Base-by-base conservation (phyloP, 2,888 invertebrate species). In the Acheta domesticus region DNA sequence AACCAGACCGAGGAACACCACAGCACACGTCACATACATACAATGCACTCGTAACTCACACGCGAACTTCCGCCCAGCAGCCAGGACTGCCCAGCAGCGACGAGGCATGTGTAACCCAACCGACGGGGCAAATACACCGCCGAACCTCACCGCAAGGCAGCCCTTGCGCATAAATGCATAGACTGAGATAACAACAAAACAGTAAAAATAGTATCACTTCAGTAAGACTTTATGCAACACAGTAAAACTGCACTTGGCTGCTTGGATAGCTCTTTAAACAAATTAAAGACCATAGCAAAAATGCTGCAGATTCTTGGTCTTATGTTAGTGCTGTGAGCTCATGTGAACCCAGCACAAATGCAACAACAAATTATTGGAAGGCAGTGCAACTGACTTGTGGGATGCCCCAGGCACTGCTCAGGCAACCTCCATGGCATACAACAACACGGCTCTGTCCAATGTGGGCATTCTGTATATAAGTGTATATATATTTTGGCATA, bases 381-480 rank as follows among this genome's bases (percentile, higher is more conserved):
- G 62, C 62, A 62, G 62, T 62, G 62, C 62, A n/a, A 62, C 62
- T 62, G 62, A 62, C 62, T 62, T 62, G n/a, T 62, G 62, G 62
- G 62, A 62, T 62, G 62, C 62, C 62, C 62, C 62, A 62, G 62
- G 62, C 62, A 62, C 62, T 62, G 62, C 62, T 62, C 62, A n/a
- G 62, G 62, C 62, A 62, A 62, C 62, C 62, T 62, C 62, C 62
- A 62, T 62, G 16, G 62, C 62, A 62, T 62, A 62, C 62, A 62
- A 62, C 62, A 62, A 62, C 62, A 62, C 62, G 62, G 62, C 62
- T 62, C 62, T 62, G 75, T 75, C 75, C 75, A 75, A 75, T 75
- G 36, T 75, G 36, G 75, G 75, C 75, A 75, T 75, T 75, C 36
- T 11, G 75, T 75, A 23, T 62, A 62, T 62, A 62, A 62, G 62